phyloP scores from a whole-genome alignment of 2,113 vertebrate species.

The Myotis yumanensis region DNA sequence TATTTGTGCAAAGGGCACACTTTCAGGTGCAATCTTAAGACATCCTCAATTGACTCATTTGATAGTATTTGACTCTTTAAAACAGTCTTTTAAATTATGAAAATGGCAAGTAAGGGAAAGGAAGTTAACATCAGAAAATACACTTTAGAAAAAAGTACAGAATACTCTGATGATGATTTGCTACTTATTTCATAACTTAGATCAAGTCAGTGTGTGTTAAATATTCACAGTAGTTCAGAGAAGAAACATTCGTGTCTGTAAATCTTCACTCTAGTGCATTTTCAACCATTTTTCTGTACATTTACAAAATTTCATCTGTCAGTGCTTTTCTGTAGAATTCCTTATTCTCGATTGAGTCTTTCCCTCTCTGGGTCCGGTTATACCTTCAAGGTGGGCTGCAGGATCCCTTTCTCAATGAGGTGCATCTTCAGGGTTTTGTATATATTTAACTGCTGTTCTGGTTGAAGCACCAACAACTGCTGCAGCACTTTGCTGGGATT shows the following conservation, averaged over 20 bases:
- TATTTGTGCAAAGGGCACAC: slow-evolving; percentile 58
- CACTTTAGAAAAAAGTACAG: slow-evolving; percentile 63
- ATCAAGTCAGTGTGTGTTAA: slow-evolving; percentile 55
- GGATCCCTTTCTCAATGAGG: slow-evolving; percentile 90
- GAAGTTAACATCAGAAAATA: slow-evolving; percentile 58
- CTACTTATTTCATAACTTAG: slow-evolving; percentile 64
- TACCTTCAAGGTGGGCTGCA: slow-evolving; percentile 84
- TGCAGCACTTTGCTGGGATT: slow-evolving; percentile 97
- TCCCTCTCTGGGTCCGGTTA: slow-evolving; percentile 52
- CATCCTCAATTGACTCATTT: not conserved
- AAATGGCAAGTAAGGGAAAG: slow-evolving; percentile 52
- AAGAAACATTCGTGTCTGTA: slow-evolving; percentile 70
- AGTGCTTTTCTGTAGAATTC: slow-evolving; percentile 47
- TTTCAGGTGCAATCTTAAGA: not conserved
- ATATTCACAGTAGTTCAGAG: slow-evolving; percentile 80
- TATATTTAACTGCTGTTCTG: slow-evolving; percentile 93
- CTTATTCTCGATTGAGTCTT: not conserved
- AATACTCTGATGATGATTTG: slow-evolving; percentile 38
- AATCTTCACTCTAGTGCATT: slow-evolving; percentile 51
- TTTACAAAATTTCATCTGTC: slow-evolving; percentile 34
- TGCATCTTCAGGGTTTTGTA: slow-evolving; percentile 92
- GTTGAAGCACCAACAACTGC: slow-evolving; percentile 94
- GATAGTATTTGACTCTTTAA: slow-evolving; percentile 47
- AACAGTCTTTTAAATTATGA: slow-evolving; percentile 54
- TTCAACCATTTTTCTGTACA: slow-evolving; percentile 28